phyloP scores from a whole-genome alignment of 2,888 invertebrate species.

The Cryptophagus acutangulus region DNA sequence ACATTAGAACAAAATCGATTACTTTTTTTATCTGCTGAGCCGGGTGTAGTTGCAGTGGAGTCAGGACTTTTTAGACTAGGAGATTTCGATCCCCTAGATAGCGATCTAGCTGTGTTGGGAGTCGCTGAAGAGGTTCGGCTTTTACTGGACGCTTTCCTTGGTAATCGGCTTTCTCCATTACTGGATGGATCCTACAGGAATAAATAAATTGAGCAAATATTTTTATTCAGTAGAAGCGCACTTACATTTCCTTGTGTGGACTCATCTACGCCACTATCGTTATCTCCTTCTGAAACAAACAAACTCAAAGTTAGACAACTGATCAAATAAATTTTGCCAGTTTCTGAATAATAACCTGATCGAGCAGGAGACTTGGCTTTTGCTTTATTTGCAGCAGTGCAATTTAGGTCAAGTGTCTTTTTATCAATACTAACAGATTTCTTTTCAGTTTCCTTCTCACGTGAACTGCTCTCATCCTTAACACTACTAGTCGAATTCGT shows the following conservation, averaged over 20 bases:
- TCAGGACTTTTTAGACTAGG: conserved; percentile 69
- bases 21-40: conserved; percentile 61
- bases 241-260: conserved; percentile 76
- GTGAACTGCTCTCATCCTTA: too few relatives aligned
- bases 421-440: not conserved
- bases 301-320: too few relatives aligned
- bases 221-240: conserved; percentile 19
- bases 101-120: conserved; percentile 45
- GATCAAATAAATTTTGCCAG: not conserved
- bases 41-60: conserved; percentile 48
- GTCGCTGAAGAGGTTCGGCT: conserved; percentile 40
- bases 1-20: conserved; percentile 52
- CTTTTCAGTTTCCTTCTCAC: too few relatives aligned
- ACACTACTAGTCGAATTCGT: not conserved
- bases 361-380: too few relatives aligned
- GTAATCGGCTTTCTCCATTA: conserved; percentile 67
- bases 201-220: not conserved
- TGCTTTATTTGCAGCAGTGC: not conserved
- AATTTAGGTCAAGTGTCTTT: conserved; percentile 1
- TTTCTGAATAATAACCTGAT: not conserved
- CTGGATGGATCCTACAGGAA: conserved; percentile 44
- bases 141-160: conserved; percentile 64
- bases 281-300: conserved; percentile 69
- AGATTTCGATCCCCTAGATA: conserved; percentile 47
- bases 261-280: conserved; percentile 78